Evolutionary conservation across 2,888 invertebrate species (phyloP).

Genomic region (Bellardia pandia): DNA sequence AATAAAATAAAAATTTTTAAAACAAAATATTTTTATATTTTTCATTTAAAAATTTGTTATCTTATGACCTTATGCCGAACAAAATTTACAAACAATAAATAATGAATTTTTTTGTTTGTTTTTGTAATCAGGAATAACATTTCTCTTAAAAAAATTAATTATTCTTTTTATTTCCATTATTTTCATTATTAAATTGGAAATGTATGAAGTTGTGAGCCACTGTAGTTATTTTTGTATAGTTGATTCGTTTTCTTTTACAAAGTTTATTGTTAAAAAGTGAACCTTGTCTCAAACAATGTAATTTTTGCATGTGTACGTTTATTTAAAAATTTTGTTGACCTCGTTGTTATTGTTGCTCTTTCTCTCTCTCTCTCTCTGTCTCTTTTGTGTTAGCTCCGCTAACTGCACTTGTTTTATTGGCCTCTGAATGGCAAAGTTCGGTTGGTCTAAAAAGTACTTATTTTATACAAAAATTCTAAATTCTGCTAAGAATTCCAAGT

Average conservation of each 20-base stretch:
- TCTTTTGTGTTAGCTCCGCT: background rate
- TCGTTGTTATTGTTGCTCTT: slow-evolving; percentile 31
- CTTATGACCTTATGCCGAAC: too few relatives aligned
- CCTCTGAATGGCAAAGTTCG: slow-evolving; percentile 11
- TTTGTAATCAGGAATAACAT: too few relatives aligned
- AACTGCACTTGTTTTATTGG: slow-evolving; percentile 1
- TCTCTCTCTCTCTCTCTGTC: slow-evolving; percentile 2
- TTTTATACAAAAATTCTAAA: slow-evolving; percentile 14
- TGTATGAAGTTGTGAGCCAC: too few relatives aligned
- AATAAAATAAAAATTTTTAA: too few relatives aligned
- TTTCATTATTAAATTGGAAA: too few relatives aligned
- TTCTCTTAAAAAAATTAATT: too few relatives aligned
- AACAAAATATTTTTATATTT: too few relatives aligned
- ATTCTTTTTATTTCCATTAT: too few relatives aligned
- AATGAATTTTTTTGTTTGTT: too few relatives aligned
- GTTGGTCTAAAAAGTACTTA: background rate
- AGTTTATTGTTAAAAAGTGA: slow-evolving; percentile 16
- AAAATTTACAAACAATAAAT: too few relatives aligned
- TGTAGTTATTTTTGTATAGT: slow-evolving; percentile 2
- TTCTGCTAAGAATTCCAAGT: slow-evolving; percentile 18
- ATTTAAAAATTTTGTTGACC: slow-evolving; percentile 47
- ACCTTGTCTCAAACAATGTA: slow-evolving; percentile 35
- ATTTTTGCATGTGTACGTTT: background rate
- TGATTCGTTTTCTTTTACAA: background rate
- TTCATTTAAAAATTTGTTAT: too few relatives aligned